A percentile compares a stretch with the other conserved stretches of the same genome.
phyloP scores from a whole-genome alignment of 2,888 invertebrate species.

The Heterodera filipjevi region DNA sequence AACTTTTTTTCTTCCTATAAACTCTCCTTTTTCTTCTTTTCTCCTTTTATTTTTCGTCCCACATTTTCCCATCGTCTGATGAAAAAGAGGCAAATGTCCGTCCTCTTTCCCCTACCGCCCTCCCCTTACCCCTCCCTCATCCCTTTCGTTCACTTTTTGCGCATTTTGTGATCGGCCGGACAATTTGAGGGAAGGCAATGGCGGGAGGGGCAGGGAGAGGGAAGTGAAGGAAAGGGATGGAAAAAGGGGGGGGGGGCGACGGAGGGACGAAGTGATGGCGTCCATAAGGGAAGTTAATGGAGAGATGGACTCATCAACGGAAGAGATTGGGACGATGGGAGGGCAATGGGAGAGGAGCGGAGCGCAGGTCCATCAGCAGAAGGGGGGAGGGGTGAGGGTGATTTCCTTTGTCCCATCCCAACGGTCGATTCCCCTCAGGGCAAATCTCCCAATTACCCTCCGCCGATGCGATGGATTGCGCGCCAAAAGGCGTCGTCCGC shows the following conservation, averaged over 20 bases:
- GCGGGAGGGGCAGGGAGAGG: neutral
- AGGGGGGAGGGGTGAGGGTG: neutral
- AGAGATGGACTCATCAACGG: slow-evolving; percentile 6
- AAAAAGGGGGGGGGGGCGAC: neutral
- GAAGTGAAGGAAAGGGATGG: neutral
- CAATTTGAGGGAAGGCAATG: neutral
- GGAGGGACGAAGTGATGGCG: neutral
- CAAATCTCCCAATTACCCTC: neutral
- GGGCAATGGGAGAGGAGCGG: neutral
- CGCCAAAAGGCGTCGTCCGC: neutral
- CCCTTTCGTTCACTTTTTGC: neutral
- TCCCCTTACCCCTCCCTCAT: neutral
- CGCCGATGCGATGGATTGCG: neutral
- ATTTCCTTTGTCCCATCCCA: neutral
- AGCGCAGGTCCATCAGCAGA: neutral
- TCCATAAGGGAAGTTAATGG: slow-evolving; percentile 3
- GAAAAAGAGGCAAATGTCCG: neutral
- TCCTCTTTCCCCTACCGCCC: neutral
- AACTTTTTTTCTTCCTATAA: neutral
- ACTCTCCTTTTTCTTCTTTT: neutral
- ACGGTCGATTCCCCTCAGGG: neutral
- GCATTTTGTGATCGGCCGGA: slow-evolving; percentile 11
- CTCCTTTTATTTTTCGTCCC: neutral
- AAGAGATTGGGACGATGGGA: neutral
- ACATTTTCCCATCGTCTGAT: neutral